phyloP scores from a whole-genome alignment of 2,888 invertebrate species.

The Parascotia fuliginaria region DNA sequence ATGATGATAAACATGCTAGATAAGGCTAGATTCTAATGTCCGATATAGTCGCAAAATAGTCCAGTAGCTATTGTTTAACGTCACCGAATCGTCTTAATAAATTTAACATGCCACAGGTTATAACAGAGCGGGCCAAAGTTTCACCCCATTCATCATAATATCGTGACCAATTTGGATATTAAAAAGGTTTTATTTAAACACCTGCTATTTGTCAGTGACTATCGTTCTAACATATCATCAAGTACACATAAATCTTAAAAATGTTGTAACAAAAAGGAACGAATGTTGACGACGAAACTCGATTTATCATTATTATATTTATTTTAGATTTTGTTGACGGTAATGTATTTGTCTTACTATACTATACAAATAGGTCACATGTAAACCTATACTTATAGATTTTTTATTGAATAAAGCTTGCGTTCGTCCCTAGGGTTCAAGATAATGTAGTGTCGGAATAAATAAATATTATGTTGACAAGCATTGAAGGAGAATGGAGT shows the following conservation, averaged over 20 bases:
- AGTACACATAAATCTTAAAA: conserved; percentile 10
- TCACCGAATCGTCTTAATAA: too few species aligned
- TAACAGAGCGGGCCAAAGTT: conserved; percentile 19
- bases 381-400: too few species aligned
- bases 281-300: conserved; percentile 3
- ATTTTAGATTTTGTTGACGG: conserved; percentile 3
- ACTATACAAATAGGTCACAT: neutral
- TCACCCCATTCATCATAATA: conserved; percentile 17
- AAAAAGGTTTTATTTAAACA: conserved; percentile 4
- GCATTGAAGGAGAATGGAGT: too few species aligned
- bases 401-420: too few species aligned
- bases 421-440: too few species aligned
- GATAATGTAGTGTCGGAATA: too few species aligned
- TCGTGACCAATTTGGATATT: conserved; percentile 11
- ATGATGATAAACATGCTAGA: too few species aligned
- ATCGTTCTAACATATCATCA: conserved; percentile 3
- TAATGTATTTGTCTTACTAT: neutral
- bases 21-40: too few species aligned
- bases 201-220: conserved; percentile 6
- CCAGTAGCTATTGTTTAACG: too few species aligned
- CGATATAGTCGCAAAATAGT: too few species aligned
- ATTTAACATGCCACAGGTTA: conserved; percentile 4
- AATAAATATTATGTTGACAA: too few species aligned
- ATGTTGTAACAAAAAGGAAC: neutral
- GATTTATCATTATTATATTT: conserved; percentile 9